Conservation (phyloP, 2,888 invertebrate genomes). For the Hydroisotoma schaefferi region DNA sequence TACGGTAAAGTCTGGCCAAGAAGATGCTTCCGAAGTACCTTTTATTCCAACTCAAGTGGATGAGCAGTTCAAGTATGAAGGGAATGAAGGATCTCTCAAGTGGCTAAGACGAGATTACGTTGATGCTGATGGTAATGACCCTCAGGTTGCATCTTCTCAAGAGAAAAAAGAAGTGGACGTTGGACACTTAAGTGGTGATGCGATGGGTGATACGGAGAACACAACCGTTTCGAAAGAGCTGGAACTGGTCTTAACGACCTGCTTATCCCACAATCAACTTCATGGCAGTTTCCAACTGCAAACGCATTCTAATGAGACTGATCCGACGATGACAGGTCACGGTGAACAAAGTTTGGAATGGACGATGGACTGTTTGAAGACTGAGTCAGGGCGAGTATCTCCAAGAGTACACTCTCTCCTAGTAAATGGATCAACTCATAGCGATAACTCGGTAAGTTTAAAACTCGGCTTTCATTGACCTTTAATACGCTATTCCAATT, state of each 20-base stretch:
- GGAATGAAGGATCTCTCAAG: background rate
- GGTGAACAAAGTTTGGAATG: no score
- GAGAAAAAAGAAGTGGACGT: constrained; percentile 5
- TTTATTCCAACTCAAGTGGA: background rate
- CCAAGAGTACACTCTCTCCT: no score
- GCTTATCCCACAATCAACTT: constrained; percentile 35
- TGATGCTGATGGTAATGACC: background rate
- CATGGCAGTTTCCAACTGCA: no score
- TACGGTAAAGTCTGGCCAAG: background rate
- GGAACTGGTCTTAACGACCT: constrained; percentile 36
- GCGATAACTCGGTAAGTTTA: no score
- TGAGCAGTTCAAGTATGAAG: background rate
- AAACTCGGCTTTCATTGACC: no score
- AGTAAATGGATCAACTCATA: no score
- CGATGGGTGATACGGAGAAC: constrained; percentile 6
- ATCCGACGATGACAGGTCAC: no score
- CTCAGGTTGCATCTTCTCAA: background rate
- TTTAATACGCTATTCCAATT: no score
- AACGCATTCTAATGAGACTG: no score
- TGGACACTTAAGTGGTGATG: constrained; percentile 11
- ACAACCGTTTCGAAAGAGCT: constrained; percentile 27
- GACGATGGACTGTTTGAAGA: no score
- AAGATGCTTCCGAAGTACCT: background rate
- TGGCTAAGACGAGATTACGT: background rate
- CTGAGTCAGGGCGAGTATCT: no score